Evolutionary conservation across 1,140 invertebrate species (phyloP).

Genomic region (Drosophila tsacasi): DNA sequence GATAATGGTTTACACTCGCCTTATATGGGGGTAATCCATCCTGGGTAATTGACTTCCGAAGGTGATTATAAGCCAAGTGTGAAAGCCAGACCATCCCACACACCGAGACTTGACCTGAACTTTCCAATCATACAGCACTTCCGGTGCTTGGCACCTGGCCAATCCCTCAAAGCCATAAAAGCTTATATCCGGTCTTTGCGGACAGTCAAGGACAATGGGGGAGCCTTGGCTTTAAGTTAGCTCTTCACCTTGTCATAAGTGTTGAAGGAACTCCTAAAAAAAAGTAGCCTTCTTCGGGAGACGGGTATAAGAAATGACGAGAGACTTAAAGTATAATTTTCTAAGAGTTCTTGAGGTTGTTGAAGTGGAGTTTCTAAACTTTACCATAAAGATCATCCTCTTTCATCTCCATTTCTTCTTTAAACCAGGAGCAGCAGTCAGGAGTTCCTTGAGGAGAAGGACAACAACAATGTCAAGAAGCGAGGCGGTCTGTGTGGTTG

Average conservation of each 20-base stretch:
- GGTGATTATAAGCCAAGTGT: conserved; percentile 25
- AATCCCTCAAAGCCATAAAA: conserved; percentile 47
- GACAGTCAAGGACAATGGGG: conserved; percentile 38
- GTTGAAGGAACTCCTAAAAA: background rate
- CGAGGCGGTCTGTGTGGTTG: conserved; percentile 69
- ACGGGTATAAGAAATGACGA: background rate
- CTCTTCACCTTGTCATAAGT: conserved; percentile 25
- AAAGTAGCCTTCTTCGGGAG: background rate
- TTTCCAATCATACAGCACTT: conserved; percentile 47
- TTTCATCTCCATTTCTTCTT: background rate
- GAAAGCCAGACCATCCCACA: conserved; percentile 27
- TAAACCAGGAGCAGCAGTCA: conserved; percentile 70
- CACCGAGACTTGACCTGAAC: conserved; percentile 30
- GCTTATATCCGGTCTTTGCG: conserved; percentile 40
- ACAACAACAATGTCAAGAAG: conserved; percentile 60
- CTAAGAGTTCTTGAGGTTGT: background rate
- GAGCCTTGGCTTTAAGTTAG: conserved; percentile 5
- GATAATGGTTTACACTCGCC: background rate
- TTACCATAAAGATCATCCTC: background rate
- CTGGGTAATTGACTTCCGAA: conserved; percentile 36
- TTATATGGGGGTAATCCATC: conserved; percentile 2
- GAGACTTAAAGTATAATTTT: background rate
- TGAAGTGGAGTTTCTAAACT: background rate
- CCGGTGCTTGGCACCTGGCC: conserved; percentile 40
- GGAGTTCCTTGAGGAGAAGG: conserved; percentile 73